Percentiles rank a stretch among this genome's conserved stretches.
Evolutionary conservation across 2,797 vertebrate genomes (phyloP).

Genomic region (Perodicticus potto): DNA sequence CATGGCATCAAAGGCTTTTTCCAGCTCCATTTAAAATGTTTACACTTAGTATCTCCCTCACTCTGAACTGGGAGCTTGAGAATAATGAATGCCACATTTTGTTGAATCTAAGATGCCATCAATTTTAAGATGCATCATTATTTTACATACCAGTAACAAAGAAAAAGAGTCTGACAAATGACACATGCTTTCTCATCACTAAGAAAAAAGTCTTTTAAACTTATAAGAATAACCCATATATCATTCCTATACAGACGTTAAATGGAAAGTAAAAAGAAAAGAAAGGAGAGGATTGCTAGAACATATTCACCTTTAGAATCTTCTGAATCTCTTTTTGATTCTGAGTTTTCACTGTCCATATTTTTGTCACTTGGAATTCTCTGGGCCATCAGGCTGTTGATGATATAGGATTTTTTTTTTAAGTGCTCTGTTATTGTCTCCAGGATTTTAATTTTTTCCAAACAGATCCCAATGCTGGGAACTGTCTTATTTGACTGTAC

Average conservation of each 20-base stretch:
- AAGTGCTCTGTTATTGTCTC: not conserved
- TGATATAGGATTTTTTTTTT: not conserved
- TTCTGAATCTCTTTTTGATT: not conserved
- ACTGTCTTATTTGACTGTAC: not conserved
- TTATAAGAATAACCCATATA: not conserved
- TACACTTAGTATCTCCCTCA: not conserved
- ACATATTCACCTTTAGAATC: not conserved
- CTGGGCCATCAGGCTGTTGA: not conserved
- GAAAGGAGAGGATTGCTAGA: not conserved
- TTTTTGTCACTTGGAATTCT: not conserved
- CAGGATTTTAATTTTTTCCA: not conserved
- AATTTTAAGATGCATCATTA: conserved; percentile 41
- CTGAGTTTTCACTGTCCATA: not conserved
- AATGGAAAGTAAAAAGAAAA: not conserved
- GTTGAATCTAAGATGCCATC: not conserved
- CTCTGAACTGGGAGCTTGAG: not conserved
- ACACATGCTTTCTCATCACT: not conserved
- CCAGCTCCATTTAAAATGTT: not conserved
- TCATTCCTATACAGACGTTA: not conserved
- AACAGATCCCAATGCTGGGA: not conserved
- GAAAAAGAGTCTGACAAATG: conserved; percentile 42
- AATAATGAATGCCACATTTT: not conserved
- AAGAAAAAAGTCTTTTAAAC: not conserved
- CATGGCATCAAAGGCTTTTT: not conserved
- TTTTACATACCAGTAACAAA: conserved; percentile 46